Evolutionary conservation across 2,888 invertebrate genomes (phyloP).

Genomic region (Hymenopus coronatus): DNA sequence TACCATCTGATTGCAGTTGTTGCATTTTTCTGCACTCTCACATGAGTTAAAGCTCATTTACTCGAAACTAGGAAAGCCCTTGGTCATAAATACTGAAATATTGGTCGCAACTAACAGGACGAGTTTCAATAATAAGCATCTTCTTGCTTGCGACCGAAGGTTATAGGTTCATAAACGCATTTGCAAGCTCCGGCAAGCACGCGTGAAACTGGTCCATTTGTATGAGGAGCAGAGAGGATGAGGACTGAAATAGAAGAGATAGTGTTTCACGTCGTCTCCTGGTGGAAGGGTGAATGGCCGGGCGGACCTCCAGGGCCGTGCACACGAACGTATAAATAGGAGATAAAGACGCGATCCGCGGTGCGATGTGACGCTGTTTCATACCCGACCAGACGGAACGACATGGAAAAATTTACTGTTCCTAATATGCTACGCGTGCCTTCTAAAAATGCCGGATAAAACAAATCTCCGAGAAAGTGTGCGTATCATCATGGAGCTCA

Average conservation of each 20-base stretch:
- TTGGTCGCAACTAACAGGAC: not conserved
- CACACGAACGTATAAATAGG: not conserved
- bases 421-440: not conserved
- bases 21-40: not conserved
- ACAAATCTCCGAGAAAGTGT: not conserved
- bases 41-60: not conserved
- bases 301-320: not conserved
- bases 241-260: conserved; percentile 24
- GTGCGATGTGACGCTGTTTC: not conserved
- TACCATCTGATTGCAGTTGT: not conserved
- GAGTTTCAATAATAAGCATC: not conserved
- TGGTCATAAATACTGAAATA: not conserved
- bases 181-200: not conserved
- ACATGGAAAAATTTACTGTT: not conserved
- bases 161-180: not conserved
- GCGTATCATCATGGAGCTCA: not conserved
- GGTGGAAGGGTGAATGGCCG: conserved; percentile 1
- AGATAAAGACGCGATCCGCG: not conserved
- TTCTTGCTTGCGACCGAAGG: not conserved
- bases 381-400: not conserved
- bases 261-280: not conserved
- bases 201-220: conserved; percentile 21
- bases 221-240: not conserved
- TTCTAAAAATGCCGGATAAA: not conserved
- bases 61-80: not conserved